Evolutionary conservation across 2,888 invertebrate genomes (phyloP).

Genomic region (Chelonus formosanus): DNA sequence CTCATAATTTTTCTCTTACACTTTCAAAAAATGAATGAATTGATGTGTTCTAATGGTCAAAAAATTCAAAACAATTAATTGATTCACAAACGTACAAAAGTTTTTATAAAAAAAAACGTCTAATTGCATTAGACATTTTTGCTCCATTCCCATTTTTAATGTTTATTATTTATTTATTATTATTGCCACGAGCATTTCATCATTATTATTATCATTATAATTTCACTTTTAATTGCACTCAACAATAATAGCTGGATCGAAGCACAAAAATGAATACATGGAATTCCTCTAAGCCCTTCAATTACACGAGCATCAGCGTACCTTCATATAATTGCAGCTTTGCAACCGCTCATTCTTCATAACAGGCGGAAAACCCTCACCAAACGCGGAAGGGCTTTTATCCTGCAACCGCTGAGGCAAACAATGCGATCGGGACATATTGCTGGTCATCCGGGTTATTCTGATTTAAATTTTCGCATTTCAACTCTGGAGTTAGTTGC

Average conservation of each 20-base stretch:
- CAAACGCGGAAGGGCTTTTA: slow-evolving; percentile 41
- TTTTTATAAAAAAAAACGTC: too few species aligned
- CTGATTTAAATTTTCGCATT: slow-evolving; percentile 58
- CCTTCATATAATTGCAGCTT: slow-evolving; percentile 19
- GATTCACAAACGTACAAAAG: too few species aligned
- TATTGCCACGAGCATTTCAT: too few species aligned
- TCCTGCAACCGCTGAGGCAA: slow-evolving; percentile 38
- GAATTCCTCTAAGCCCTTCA: slow-evolving; percentile 8
- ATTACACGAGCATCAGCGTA: slow-evolving; percentile 6
- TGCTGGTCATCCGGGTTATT: slow-evolving; percentile 57
- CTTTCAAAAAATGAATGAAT: too few species aligned
- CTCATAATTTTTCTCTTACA: too few species aligned
- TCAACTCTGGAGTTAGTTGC: slow-evolving; percentile 28
- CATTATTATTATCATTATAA: too few species aligned
- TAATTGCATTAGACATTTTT: too few species aligned
- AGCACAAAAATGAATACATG: neutral
- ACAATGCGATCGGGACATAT: slow-evolving; percentile 57
- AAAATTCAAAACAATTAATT: too few species aligned
- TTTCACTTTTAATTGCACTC: neutral
- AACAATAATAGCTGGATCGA: too few species aligned
- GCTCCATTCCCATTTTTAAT: too few species aligned
- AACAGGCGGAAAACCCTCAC: slow-evolving; percentile 40
- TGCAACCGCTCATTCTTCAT: slow-evolving; percentile 14
- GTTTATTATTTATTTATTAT: too few species aligned
- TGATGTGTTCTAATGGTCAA: too few species aligned